These are phyloP conservation scores for Loriculus beryllinus DNA, from an alignment of 2,797 vertebrate species.

Conservation along the genomic window DNA sequence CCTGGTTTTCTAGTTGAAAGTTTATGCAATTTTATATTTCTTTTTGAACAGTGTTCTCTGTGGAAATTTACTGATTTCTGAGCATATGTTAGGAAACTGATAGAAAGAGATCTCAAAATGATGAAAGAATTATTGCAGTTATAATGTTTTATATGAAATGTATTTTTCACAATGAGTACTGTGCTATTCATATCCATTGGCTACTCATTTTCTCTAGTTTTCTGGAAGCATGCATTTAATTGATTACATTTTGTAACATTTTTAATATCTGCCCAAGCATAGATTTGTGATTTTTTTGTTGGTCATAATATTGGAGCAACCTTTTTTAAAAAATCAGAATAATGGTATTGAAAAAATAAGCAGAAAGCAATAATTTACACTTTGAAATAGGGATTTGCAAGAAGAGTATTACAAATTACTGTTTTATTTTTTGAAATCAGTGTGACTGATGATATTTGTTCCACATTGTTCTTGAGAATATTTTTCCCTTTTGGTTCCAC, in stretches of 20 bases:
- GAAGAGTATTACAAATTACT: neutral
- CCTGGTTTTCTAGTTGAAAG: neutral
- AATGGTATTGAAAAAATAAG: neutral
- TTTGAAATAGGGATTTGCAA: neutral
- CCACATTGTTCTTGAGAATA: neutral
- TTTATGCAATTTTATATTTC: neutral
- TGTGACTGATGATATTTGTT: neutral
- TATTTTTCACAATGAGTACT: neutral
- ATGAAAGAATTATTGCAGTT: neutral
- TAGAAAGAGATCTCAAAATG: neutral
- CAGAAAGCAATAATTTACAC: neutral
- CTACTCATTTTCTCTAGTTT: neutral
- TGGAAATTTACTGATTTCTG: neutral
- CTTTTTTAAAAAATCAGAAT: neutral
- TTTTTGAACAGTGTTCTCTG: neutral
- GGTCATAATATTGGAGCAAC: neutral
- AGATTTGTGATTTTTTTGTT: neutral
- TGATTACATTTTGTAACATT: neutral
- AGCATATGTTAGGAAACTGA: neutral
- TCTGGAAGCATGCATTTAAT: neutral
- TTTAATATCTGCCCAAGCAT: neutral
- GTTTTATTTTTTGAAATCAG: too few relatives aligned
- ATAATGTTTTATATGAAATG: neutral
- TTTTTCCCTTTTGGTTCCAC: neutral
- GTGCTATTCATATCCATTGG: neutral